These are phyloP conservation scores for Cottoperca gobio DNA, from an alignment of 2,797 vertebrate species.

Conservation along the genomic window DNA sequence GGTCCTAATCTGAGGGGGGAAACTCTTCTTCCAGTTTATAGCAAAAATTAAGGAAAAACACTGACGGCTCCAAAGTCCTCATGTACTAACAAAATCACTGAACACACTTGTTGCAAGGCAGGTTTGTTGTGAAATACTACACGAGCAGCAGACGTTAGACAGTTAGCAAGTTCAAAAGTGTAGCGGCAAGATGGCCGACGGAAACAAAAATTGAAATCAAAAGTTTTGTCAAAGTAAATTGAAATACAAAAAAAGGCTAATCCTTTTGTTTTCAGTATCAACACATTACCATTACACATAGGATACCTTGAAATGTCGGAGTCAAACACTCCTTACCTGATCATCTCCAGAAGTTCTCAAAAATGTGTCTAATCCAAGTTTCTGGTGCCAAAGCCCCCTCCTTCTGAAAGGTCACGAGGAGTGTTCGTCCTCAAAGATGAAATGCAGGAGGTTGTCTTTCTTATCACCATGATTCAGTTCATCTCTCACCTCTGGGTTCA, in stretches of 20 bases:
- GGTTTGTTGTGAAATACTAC: background rate
- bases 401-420: slow-evolving; percentile 30
- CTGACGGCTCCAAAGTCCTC: no score
- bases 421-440: slow-evolving; percentile 37
- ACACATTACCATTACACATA: no score
- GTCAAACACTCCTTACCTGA: no score
- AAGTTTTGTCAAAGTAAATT: no score
- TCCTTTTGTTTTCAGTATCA: no score
- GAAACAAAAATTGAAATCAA: no score
- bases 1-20: background rate
- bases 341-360: no score
- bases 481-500: slow-evolving; percentile 67
- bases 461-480: slow-evolving; percentile 60
- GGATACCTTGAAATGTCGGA: no score
- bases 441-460: slow-evolving; percentile 63
- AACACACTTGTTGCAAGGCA: background rate
- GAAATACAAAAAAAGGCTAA: no score
- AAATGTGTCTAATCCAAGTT: no score
- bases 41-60: background rate
- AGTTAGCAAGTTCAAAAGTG: background rate
- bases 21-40: background rate
- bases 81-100: background rate
- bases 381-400: slow-evolving; percentile 39
- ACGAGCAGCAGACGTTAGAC: background rate
- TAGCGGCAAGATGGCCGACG: background rate